phyloP scores from a whole-genome alignment of 2,888 invertebrate genomes.

The Ophion obscuratus region DNA sequence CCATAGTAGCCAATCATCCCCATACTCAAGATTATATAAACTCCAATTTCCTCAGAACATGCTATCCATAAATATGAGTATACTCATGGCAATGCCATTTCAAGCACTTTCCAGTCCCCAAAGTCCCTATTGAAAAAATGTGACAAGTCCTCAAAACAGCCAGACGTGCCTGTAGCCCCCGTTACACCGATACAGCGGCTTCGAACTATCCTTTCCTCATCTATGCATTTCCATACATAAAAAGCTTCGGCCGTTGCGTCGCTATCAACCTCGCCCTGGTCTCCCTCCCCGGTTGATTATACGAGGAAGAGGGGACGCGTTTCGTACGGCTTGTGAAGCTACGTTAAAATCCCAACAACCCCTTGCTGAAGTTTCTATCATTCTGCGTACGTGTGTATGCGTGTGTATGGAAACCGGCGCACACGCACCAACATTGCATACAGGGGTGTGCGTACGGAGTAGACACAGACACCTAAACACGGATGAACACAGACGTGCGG shows the following conservation, averaged over 20 bases:
- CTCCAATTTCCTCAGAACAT: too few relatives aligned
- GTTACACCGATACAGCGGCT: too few relatives aligned
- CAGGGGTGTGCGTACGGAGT: background rate
- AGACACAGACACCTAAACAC: background rate
- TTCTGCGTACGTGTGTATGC: background rate
- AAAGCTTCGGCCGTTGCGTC: slow-evolving; percentile 16
- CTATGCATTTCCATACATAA: too few relatives aligned
- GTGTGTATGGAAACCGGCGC: background rate
- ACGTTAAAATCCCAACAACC: slow-evolving; percentile 51
- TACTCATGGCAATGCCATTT: too few relatives aligned
- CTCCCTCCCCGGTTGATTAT: slow-evolving; percentile 79
- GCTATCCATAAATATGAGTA: too few relatives aligned
- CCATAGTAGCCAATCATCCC: background rate
- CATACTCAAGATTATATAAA: too few relatives aligned
- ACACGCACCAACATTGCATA: background rate
- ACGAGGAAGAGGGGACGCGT: slow-evolving; percentile 83
- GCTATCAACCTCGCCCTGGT: slow-evolving; percentile 44
- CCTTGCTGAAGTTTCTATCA: slow-evolving; percentile 34
- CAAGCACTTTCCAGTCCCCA: too few relatives aligned
- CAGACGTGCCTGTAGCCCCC: too few relatives aligned
- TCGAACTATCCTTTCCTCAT: too few relatives aligned
- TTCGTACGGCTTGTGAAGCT: slow-evolving; percentile 71
- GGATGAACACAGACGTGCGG: slow-evolving; percentile 32
- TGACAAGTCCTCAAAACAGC: too few relatives aligned
- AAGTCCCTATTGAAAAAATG: too few relatives aligned